Evolutionary conservation across 2,888 invertebrate genomes (phyloP), one percentile per base, ranked within the genome.

Genomic region (Latheticus oryzae): DNA sequence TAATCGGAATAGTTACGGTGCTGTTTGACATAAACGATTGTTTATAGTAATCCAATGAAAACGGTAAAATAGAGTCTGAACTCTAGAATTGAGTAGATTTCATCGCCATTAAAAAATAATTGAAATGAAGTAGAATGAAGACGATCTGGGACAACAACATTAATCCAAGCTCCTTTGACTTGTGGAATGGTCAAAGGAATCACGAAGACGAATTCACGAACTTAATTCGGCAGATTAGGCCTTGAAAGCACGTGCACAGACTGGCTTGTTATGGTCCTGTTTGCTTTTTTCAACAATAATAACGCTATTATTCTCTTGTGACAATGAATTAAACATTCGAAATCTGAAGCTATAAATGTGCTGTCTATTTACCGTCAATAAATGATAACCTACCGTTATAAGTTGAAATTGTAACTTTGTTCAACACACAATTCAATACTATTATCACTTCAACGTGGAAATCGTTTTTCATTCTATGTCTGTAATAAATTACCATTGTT

Each of bases 181-280:
- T 30, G 7, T 30, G 8, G 30, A 30, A 30, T 12, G 30, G 30
- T 30, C 30, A 30, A 30, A 9, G 11, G 8, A 9, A 12, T 30
- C 30, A 30, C 30, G 30, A 9, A 30, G 30, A 33, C 33, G n/a
- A n/a, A 33, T 33, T 33, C 15, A 33, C 33, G 5, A 33, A 33
- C 33, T 40, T 40, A 40, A 40, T 40, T 40, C 40, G 40, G 15
- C 40, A 8, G 40, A 40, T 40, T 24, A 40, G 40, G 21, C 40
- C 40, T 40, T 40, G 40, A 40, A n/a, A 40, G 40, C 40, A 40
- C 40, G 40, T 40, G 40, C 24, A 40, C 8, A 12, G 33, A 21
- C 11, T 11, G 3, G 12, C 23, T 40, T 24, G 21, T 24, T 40
- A 24, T 40, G 23, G 35, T 8, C 8, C 23, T 24, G 40, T 40